These are phyloP conservation scores for Scolanthus callimorphus DNA, from an alignment of 92 coral and sea anemone species.

Conservation along the genomic window DNA sequence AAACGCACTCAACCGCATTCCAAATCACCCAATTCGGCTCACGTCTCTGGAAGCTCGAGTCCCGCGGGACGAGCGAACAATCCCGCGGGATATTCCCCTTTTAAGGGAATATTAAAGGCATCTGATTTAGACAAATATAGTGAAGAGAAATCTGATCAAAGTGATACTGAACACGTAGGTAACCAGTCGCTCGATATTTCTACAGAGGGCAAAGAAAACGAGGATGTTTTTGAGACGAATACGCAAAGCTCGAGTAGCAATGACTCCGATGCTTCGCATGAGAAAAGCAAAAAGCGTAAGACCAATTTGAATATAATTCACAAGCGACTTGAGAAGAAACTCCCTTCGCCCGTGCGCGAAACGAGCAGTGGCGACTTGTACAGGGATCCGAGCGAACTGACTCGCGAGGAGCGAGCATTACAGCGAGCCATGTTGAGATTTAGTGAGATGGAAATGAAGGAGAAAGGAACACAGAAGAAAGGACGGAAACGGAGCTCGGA, in stretches of 20 bases:
- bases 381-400: slow-evolving; percentile 94
- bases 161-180: background rate
- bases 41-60: background rate
- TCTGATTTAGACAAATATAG: background rate
- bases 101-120: background rate
- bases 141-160: background rate
- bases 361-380: slow-evolving; percentile 68
- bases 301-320: slow-evolving; percentile 18
- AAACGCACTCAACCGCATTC: background rate
- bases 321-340: slow-evolving; percentile 52
- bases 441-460: slow-evolving; percentile 89
- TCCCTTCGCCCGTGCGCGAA: slow-evolving; percentile 68
- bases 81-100: background rate
- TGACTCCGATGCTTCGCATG: background rate
- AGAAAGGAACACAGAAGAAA: slow-evolving; percentile 16
- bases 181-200: background rate
- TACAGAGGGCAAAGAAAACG: background rate
- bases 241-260: no score
- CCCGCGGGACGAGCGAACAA: background rate
- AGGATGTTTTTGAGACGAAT: background rate
- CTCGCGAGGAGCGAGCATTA: slow-evolving; percentile 98
- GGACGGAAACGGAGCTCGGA: slow-evolving; percentile 6
- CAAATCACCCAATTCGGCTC: background rate
- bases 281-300: slow-evolving; percentile 12
- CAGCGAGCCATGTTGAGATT: slow-evolving; percentile 95